phyloP scores from a whole-genome alignment of 2,888 invertebrate species.

The Sarcophaga carnaria region DNA sequence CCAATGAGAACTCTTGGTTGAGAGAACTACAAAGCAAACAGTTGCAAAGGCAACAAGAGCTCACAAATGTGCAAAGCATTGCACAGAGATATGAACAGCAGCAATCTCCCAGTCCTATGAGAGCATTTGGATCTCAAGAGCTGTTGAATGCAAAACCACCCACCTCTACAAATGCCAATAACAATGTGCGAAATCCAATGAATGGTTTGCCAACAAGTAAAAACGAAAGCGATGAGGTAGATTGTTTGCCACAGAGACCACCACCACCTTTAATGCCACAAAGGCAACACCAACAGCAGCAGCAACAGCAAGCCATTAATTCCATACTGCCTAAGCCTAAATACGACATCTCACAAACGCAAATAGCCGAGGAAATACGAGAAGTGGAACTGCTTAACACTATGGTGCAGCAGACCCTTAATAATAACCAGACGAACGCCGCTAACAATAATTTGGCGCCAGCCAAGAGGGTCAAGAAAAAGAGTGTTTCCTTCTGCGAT shows the following conservation, averaged over 20 bases:
- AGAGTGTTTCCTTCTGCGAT: conserved; percentile 97
- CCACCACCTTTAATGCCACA: conserved; percentile 73
- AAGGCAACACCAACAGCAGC: conserved; percentile 39
- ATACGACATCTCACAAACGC: conserved; percentile 82
- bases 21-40: conserved; percentile 91
- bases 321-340: conserved; percentile 77
- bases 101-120: conserved; percentile 75
- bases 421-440: conserved; percentile 81
- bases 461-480: conserved; percentile 88
- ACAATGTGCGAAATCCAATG: conserved; percentile 81
- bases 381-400: conserved; percentile 84
- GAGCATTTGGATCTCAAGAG: conserved; percentile 80
- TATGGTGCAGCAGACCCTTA: conserved; percentile 83
- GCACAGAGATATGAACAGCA: conserved; percentile 68
- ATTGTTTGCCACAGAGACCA: conserved; percentile 75
- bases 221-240: conserved; percentile 77
- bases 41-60: conserved; percentile 77
- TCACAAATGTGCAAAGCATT: conserved; percentile 71
- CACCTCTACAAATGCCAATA: conserved; percentile 66
- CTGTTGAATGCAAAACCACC: conserved; percentile 74
- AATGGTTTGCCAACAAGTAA: conserved; percentile 80
- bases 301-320: conserved; percentile 65
- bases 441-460: conserved; percentile 73
- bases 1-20: conserved; percentile 85
- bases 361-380: conserved; percentile 84